Conservation (phyloP, 2,797 vertebrate species). For the Mus caroli region DNA sequence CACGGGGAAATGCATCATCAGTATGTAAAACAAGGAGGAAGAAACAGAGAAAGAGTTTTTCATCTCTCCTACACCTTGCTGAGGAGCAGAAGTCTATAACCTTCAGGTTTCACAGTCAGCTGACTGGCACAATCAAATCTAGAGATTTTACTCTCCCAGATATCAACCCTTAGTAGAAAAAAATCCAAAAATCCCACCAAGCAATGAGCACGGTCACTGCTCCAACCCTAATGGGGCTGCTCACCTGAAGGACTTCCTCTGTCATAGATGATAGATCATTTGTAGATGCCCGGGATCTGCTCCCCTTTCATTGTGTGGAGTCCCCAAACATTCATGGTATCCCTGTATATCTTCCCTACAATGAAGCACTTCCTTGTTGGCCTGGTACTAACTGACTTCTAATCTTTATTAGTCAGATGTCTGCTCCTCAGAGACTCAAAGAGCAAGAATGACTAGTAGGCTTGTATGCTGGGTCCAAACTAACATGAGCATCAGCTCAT, state of each 20-base stretch:
- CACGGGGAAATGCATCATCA: background rate
- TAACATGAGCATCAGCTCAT: background rate
- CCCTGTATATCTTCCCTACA: background rate
- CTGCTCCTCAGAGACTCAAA: background rate
- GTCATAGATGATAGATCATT: background rate
- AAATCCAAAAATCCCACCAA: background rate
- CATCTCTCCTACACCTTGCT: background rate
- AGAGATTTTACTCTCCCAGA: constrained; percentile 33
- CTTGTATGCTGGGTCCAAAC: background rate
- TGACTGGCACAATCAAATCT: constrained; percentile 20
- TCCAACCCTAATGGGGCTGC: background rate
- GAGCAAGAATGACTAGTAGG: background rate
- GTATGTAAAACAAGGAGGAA: constrained; percentile 57
- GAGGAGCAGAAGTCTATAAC: background rate
- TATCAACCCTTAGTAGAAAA: background rate
- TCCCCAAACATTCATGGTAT: background rate
- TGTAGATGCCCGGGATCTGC: background rate
- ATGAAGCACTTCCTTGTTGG: background rate
- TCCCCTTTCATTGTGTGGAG: background rate
- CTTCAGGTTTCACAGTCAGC: background rate
- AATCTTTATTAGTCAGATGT: constrained; percentile 19
- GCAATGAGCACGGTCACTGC: background rate
- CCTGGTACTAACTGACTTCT: background rate
- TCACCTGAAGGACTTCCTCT: constrained; percentile 27
- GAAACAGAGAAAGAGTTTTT: constrained; percentile 22